Base-by-base conservation (phyloP, 2,888 invertebrate species). In the Odontomyia ornata region DNA sequence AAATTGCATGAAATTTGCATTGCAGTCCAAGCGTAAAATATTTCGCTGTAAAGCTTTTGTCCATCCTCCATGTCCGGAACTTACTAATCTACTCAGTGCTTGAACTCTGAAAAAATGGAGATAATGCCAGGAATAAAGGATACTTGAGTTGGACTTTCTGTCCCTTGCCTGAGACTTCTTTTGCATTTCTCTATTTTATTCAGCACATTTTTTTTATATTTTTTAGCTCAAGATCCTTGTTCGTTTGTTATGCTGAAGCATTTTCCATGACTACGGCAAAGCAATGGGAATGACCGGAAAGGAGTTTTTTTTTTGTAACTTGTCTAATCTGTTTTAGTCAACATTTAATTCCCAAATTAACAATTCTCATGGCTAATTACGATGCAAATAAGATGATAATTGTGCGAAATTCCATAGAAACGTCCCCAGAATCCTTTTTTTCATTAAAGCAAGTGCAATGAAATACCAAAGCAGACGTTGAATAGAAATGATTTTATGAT, bases 311-410 rank as follows among this genome's bases (percentile, higher is more conserved):
- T 57, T 73, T 28, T 73, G 69, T 73, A 72, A 57, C 72, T 57
- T 15, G 73, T 27, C 73, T 73, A 73, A 73, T 73, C 73, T 73
- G 21, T 57, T 36, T 30, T 36, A 57, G 60, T 73, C 73, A 73
- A 73, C 73, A 73, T 73, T 73, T 73, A 73, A 73, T 73, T 73
- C 60, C 60, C 57, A 36, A 73, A 57, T 73, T 73, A 73, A 60
- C 73, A 73, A 73, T 73, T 57, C 73, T 73, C 57, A 73, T 57
- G 73, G 73, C 73, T 73, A 73, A 73, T 73, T 73, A 73, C 73
- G 18, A 73, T 73, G 73, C 73, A 73, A 73, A 73, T 73, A 30
- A 73, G 73, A 36, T 73, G 60, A 69, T 69, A 46, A 47, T 47
- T 47, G 25, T 47, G 46, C 18, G 15, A 69, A 69, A 69, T 47